Base-by-base conservation (phyloP, 2,888 invertebrate species). In the Pyrocoelia pectoralis region DNA sequence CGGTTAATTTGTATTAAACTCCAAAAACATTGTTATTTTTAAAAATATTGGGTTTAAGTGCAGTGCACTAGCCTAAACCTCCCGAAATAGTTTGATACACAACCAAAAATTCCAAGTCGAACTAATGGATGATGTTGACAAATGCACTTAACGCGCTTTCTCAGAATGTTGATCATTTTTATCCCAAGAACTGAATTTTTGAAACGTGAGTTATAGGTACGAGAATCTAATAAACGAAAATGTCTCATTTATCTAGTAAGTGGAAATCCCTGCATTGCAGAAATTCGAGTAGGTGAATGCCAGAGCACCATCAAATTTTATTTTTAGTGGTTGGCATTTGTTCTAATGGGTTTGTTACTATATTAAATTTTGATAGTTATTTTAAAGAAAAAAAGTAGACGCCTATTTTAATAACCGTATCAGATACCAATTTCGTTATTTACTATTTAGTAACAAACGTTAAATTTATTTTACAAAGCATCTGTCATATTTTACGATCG, bases 91-190 rank as follows among this genome's bases (percentile, higher is more conserved):
- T 53, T 48, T 41, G 9, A 50, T 48, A 50, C 49, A 33, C 43
- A 50, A 49, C 54, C 56, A 41, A 48, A 48, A 18, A 48, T 58
- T 63, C 43, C 41, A 24, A 52, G 19, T n/a, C 29, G 15, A 33
- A 14, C 28, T 56, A 55, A 56, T 61, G 63, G 48, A 54, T 49
- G 19, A 29, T 55, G 63, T 41, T 58, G 58, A 63, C 63, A 58
- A 58, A 49, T n/a, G 53, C 53, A 33, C 50, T 49, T 59, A 51
- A 52, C 40, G 12, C 24, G n/a, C n/a, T 15, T 8, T 43, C 43
- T 43, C n/a, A 15, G 43, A 43, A 43, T 33, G 9, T 33, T 6
- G 33, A 8, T 33, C 33, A 33, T n/a, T n/a, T n/a, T 33, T n/a
- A 33, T 33, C 8, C 33, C 9, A n/a, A 2, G 33, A 33, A 33